phyloP scores from a whole-genome alignment of 2,113 vertebrate genomes.

The Erythrolamprus reginae region DNA sequence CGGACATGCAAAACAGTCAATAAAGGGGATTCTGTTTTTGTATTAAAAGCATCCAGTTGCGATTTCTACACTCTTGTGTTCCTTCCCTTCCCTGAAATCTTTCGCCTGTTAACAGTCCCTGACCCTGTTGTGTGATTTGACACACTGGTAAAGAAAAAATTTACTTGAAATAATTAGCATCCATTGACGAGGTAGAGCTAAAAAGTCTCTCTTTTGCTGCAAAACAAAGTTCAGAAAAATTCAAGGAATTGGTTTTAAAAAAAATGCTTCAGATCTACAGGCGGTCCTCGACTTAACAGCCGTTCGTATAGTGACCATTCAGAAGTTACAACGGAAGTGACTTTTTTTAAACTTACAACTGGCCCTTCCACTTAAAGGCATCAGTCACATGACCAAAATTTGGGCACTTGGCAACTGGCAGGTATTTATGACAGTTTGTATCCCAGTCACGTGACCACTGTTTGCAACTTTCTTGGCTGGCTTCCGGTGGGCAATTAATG shows the following conservation, averaged over 20 bases:
- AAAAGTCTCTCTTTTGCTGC: neutral
- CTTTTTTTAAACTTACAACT: neutral
- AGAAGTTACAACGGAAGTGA: neutral
- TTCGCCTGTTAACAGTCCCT: neutral
- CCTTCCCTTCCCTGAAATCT: neutral
- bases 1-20: conserved; percentile 19
- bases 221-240: conserved; percentile 12
- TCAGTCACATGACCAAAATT: neutral
- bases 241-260: neutral
- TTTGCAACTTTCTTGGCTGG: neutral
- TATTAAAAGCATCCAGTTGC: conserved; percentile 1
- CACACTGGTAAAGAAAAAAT: neutral
- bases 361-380: neutral
- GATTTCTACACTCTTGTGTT: neutral
- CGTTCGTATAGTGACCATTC: neutral
- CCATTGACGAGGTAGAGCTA: neutral
- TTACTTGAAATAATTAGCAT: neutral
- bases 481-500: neutral
- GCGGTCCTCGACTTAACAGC: neutral
- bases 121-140: neutral
- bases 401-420: neutral
- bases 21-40: conserved; percentile 20
- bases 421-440: neutral
- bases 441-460: neutral
- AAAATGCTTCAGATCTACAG: neutral